Conservation (phyloP, 2,888 invertebrate species). For the Cosmia pyralina region DNA sequence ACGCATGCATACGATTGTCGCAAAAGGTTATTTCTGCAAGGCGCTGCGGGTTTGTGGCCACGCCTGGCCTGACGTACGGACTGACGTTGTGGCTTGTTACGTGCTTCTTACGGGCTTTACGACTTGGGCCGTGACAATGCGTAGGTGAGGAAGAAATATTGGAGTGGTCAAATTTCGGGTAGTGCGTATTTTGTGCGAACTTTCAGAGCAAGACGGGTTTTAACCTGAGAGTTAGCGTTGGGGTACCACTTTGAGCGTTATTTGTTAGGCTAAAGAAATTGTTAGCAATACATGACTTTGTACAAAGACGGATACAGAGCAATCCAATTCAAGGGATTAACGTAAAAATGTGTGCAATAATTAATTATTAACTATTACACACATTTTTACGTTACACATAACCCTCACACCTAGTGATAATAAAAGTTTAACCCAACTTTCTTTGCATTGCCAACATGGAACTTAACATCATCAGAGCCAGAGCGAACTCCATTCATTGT, state of each 20-base stretch:
- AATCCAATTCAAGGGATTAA: not conserved
- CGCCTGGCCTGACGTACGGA: conserved; percentile 59
- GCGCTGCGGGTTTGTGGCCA: conserved; percentile 64
- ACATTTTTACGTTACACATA: no score
- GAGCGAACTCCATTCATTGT: conserved; percentile 47
- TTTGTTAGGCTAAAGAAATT: not conserved
- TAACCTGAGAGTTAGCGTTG: conserved; percentile 2
- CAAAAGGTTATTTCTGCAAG: conserved; percentile 67
- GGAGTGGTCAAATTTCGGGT: conserved; percentile 55
- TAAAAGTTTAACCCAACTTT: conserved; percentile 17
- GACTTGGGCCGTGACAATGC: conserved; percentile 48
- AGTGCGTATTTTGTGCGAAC: conserved; percentile 34
- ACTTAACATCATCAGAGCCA: conserved; percentile 49
- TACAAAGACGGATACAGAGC: not conserved
- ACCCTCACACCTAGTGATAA: not conserved
- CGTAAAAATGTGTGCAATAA: not conserved
- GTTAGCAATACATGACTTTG: not conserved
- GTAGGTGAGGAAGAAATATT: conserved; percentile 58
- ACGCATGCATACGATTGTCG: conserved; percentile 60
- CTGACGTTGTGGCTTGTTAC: conserved; percentile 58
- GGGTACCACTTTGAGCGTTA: not conserved
- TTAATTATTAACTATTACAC: no score
- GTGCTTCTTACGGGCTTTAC: conserved; percentile 58
- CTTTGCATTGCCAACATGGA: conserved; percentile 22
- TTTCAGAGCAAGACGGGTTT: conserved; percentile 18